Conservation (phyloP, 2,113 vertebrate genomes). For the Procavia capensis region DNA sequence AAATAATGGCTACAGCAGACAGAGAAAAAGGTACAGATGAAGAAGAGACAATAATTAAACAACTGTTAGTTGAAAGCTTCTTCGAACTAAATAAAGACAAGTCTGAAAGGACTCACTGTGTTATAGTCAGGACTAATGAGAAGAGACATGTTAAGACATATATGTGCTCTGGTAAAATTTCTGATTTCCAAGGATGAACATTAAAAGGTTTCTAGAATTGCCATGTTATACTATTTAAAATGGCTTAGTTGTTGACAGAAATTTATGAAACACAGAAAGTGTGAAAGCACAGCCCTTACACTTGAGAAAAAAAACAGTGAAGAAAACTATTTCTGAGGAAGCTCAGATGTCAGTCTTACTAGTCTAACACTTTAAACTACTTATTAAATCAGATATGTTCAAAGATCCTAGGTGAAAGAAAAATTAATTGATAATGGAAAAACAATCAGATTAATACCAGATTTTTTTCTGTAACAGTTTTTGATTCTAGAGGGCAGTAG, state of each 20-base stretch:
- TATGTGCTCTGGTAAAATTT: not conserved
- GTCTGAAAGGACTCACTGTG: not conserved
- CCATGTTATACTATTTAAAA: not conserved
- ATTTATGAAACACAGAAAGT: not conserved
- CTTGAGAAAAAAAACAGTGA: not conserved
- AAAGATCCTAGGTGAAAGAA: not conserved
- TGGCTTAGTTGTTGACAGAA: not conserved
- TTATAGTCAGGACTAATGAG: not conserved
- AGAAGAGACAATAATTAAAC: not conserved
- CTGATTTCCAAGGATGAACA: not conserved
- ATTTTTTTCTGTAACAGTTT: not conserved
- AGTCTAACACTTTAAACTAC: not conserved
- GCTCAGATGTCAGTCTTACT: not conserved
- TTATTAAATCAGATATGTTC: not conserved
- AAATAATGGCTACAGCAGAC: not conserved
- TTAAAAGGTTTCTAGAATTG: not conserved
- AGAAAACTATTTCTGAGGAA: not conserved
- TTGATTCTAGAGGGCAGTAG: not conserved
- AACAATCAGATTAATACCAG: not conserved
- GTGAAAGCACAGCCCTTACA: not conserved
- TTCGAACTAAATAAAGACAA: not conserved
- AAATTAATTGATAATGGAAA: not conserved
- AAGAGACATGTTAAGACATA: not conserved
- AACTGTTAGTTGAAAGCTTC: not conserved
- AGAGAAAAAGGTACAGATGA: not conserved